phyloP scores from a whole-genome alignment of 1,140 invertebrate genomes.

The Andrena cerasifolii region DNA sequence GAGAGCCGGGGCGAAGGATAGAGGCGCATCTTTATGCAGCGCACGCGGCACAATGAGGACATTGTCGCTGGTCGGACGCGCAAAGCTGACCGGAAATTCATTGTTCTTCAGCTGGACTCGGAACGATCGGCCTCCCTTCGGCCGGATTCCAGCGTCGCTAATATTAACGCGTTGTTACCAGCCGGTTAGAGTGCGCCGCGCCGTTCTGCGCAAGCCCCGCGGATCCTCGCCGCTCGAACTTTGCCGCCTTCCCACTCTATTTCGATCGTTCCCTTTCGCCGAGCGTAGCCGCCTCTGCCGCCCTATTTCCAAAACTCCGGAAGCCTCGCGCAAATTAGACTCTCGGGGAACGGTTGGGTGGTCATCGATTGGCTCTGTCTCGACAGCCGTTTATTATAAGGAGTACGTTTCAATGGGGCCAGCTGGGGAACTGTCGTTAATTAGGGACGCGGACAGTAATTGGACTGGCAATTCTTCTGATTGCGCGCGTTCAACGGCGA shows the following conservation, averaged over 20 bases:
- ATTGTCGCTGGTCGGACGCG: conserved; percentile 54
- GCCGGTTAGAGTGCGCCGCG: conserved; percentile 25
- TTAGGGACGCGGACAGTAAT: conserved; percentile 19
- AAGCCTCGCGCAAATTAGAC: neutral
- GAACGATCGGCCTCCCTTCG: conserved; percentile 42
- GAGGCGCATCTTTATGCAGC: conserved; percentile 60
- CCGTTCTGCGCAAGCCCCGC: conserved; percentile 27
- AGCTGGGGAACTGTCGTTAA: conserved; percentile 13
- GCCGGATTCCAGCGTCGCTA: conserved; percentile 55
- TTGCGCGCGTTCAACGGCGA: neutral
- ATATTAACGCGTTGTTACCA: conserved; percentile 67
- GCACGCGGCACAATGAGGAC: conserved; percentile 57
- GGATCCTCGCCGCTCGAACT: neutral
- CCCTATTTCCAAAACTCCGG: neutral
- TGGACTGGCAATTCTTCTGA: conserved; percentile 21
- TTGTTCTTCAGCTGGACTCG: conserved; percentile 56
- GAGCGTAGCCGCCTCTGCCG: neutral
- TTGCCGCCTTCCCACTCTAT: conserved; percentile 27
- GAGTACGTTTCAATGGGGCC: neutral
- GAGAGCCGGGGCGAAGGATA: neutral
- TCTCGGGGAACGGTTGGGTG: too few species aligned
- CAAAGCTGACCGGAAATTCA: conserved; percentile 64
- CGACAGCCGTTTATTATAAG: neutral
- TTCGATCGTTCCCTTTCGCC: conserved; percentile 11
- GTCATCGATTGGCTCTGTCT: too few species aligned